Evolutionary conservation across 2,888 invertebrate species (phyloP).

Genomic region (Melanotus villosus): DNA sequence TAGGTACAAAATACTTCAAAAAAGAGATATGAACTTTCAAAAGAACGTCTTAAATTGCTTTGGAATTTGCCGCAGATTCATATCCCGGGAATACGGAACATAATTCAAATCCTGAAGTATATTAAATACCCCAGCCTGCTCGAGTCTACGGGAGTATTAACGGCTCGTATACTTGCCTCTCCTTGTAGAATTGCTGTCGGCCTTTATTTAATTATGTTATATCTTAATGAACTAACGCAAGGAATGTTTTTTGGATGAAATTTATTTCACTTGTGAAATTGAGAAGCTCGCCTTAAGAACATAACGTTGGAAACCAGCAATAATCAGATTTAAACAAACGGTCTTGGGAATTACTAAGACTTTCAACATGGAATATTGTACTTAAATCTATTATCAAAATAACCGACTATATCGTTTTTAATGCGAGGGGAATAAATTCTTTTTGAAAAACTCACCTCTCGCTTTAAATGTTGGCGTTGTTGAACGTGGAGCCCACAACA

Average conservation of each 20-base stretch:
- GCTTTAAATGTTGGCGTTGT: no score
- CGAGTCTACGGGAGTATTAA: conserved; percentile 35
- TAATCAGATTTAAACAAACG: conserved; percentile 30
- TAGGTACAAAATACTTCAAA: conserved; percentile 14
- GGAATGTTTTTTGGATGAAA: conserved; percentile 37
- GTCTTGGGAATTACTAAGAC: neutral
- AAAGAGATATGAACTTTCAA: conserved; percentile 33
- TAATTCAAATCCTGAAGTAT: conserved; percentile 52
- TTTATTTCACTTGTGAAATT: conserved; percentile 29
- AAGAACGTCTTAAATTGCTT: conserved; percentile 40
- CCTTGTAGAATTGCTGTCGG: conserved; percentile 35
- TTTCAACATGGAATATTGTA: neutral
- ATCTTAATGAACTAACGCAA: conserved; percentile 40
- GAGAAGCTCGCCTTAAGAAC: conserved; percentile 12
- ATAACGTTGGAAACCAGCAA: conserved; percentile 8
- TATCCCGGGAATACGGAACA: conserved; percentile 50
- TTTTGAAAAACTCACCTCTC: no score
- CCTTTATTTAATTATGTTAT: conserved; percentile 37
- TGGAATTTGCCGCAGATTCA: conserved; percentile 45
- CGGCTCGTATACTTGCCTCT: conserved; percentile 42
- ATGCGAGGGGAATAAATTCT: no score
- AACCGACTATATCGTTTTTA: no score
- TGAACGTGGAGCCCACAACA: no score
- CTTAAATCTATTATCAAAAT: no score
- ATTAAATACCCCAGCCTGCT: conserved; percentile 51